Percentiles rank a stretch among this genome's conserved stretches.
These are phyloP conservation scores for Ammodytes dubius DNA, from an alignment of 2,113 vertebrate species.

Conservation along the genomic window DNA sequence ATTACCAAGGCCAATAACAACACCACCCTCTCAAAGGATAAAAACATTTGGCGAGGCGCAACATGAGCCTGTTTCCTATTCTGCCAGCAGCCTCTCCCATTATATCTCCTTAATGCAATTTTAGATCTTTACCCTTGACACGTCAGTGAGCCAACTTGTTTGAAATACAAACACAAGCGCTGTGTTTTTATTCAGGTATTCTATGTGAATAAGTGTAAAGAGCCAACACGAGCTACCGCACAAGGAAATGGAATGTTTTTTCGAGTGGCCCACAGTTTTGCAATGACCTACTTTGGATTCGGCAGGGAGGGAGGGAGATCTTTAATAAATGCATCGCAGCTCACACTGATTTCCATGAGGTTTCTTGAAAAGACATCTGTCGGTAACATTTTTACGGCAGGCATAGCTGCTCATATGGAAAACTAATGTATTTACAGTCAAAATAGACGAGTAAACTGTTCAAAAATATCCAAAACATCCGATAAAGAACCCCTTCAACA, in stretches of 20 bases:
- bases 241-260: not conserved
- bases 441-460: not conserved
- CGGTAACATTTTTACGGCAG: constrained; percentile 5
- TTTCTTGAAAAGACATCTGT: constrained; percentile 6
- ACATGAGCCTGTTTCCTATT: constrained; percentile 9
- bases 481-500: not conserved
- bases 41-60: constrained; percentile 39
- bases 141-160: constrained; percentile 7
- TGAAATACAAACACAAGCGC: constrained; percentile 15
- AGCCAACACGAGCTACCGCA: not conserved
- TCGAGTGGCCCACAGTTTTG: constrained; percentile 51
- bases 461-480: not conserved
- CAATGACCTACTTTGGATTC: constrained; percentile 75
- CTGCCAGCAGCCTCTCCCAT: constrained; percentile 36
- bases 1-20: constrained; percentile 56
- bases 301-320: constrained; percentile 32
- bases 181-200: constrained; percentile 8
- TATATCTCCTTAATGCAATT: constrained; percentile 52
- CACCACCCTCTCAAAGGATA: constrained; percentile 45
- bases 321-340: constrained; percentile 66
- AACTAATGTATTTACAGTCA: constrained; percentile 14
- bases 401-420: not conserved
- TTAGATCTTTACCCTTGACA: constrained; percentile 21
- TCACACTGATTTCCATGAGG: constrained; percentile 42
- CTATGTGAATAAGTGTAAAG: not conserved